A percentile compares a stretch with the other conserved stretches of the same genome.
phyloP scores from a whole-genome alignment of 1,140 invertebrate species.

The Heliothis subflexa region DNA sequence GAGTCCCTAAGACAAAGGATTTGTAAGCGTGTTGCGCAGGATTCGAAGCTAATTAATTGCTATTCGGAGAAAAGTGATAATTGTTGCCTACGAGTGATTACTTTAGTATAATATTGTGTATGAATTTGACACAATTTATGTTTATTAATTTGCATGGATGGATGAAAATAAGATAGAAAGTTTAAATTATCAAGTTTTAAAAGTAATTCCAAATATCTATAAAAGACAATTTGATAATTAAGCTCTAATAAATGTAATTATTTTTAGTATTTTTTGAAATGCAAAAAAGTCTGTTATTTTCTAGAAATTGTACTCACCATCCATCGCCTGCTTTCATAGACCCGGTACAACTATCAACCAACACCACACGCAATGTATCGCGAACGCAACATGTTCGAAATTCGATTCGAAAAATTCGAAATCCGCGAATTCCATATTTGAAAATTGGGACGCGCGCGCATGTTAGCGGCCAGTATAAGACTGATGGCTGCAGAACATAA shows the following conservation, averaged over 20 bases:
- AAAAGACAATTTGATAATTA: too few relatives aligned
- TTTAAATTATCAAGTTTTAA: too few relatives aligned
- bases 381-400: conserved; percentile 26
- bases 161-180: background rate
- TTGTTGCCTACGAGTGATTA: too few relatives aligned
- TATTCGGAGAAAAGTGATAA: too few relatives aligned
- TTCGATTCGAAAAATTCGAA: conserved; percentile 49
- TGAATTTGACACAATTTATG: too few relatives aligned
- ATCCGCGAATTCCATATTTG: conserved; percentile 57
- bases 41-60: background rate
- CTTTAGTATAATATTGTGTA: too few relatives aligned
- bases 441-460: conserved; percentile 68
- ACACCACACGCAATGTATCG: conserved; percentile 15
- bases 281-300: background rate
- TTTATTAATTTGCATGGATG: background rate
- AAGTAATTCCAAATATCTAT: too few relatives aligned
- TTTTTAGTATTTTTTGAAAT: background rate
- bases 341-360: background rate
- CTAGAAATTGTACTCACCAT: background rate
- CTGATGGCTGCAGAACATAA: conserved; percentile 69
- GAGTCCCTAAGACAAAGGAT: conserved; percentile 6
- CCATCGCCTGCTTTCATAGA: background rate
- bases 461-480: conserved; percentile 59
- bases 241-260: too few relatives aligned
- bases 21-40: background rate